These are phyloP conservation scores for Sepioteuthis lessoniana DNA, from an alignment of 2,888 invertebrate species.

Conservation along the genomic window DNA sequence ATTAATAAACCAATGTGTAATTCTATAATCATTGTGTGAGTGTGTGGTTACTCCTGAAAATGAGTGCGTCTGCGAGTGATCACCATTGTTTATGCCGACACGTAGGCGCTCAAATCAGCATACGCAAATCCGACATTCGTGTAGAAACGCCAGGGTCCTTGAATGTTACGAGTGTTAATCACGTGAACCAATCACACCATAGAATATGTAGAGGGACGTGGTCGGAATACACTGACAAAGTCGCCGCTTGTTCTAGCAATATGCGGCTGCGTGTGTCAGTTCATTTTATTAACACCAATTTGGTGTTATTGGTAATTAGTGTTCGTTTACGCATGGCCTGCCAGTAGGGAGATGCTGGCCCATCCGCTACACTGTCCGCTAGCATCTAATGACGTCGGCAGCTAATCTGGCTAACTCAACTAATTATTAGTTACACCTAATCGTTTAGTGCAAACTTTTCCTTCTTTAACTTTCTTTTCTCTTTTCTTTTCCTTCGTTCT, in stretches of 20 bases:
- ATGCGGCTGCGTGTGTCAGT: neutral
- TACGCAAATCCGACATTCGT: constrained; percentile 33
- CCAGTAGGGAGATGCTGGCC: neutral
- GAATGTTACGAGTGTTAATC: constrained; percentile 33
- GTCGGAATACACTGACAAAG: neutral
- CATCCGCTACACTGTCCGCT: neutral
- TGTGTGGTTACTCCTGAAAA: neutral
- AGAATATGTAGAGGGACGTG: constrained; percentile 10
- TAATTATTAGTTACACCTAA: constrained; percentile 33
- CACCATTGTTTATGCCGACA: neutral
- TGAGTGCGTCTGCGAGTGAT: too few relatives aligned
- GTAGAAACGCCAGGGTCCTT: neutral
- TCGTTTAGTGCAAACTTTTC: neutral
- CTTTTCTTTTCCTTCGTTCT: neutral
- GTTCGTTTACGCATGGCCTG: constrained; percentile 23
- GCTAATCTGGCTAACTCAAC: neutral
- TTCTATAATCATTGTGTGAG: neutral
- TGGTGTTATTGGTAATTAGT: constrained; percentile 1
- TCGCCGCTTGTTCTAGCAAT: constrained; percentile 10
- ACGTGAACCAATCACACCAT: constrained; percentile 23
- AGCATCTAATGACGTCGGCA: neutral
- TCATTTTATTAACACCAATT: constrained; percentile 33
- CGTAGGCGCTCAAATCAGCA: constrained; percentile 33
- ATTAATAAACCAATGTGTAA: neutral
- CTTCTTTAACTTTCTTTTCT: too few relatives aligned